These are phyloP conservation scores for Bradynema listronoti DNA, from an alignment of 1,140 invertebrate genomes.

Conservation along the genomic window DNA sequence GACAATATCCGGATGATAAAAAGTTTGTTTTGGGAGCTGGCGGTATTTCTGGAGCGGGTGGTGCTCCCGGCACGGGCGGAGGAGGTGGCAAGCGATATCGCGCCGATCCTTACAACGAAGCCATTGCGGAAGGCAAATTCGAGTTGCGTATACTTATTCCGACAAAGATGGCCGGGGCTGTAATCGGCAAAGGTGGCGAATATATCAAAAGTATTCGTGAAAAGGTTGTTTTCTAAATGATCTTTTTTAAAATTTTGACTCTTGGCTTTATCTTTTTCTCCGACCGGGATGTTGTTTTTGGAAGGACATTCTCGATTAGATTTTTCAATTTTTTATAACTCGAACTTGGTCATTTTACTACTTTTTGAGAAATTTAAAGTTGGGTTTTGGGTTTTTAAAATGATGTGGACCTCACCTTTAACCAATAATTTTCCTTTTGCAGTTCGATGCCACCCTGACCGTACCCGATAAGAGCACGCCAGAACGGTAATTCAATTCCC, in stretches of 20 bases:
- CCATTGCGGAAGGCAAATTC: conserved; percentile 51
- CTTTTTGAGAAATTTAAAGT: too few relatives aligned
- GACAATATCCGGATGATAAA: conserved; percentile 7
- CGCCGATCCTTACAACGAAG: conserved; percentile 28
- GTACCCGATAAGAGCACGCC: conserved; percentile 53
- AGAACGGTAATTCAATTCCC: conserved; percentile 49
- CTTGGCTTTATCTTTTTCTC: too few relatives aligned
- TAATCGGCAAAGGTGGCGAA: conserved; percentile 88
- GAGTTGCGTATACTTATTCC: conserved; percentile 54
- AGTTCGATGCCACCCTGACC: conserved; percentile 51
- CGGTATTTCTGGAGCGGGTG: too few relatives aligned
- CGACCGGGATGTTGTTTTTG: conserved; percentile 11
- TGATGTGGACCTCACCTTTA: too few relatives aligned
- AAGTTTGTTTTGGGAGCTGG: too few relatives aligned
- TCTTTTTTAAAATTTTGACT: conserved; percentile 15
- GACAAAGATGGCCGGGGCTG: conserved; percentile 72
- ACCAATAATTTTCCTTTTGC: conserved; percentile 27
- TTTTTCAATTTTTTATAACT: too few relatives aligned
- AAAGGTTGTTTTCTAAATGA: conserved; percentile 37
- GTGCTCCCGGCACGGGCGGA: too few relatives aligned
- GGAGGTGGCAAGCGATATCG: conserved; percentile 15
- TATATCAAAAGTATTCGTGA: conserved; percentile 72
- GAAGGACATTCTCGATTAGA: too few relatives aligned
- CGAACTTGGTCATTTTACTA: too few relatives aligned
- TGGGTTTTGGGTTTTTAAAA: too few relatives aligned